A percentile compares a stretch with the other conserved stretches of the same genome.
Conservation (phyloP, 2,888 invertebrate species). For the Apantesis nais region DNA sequence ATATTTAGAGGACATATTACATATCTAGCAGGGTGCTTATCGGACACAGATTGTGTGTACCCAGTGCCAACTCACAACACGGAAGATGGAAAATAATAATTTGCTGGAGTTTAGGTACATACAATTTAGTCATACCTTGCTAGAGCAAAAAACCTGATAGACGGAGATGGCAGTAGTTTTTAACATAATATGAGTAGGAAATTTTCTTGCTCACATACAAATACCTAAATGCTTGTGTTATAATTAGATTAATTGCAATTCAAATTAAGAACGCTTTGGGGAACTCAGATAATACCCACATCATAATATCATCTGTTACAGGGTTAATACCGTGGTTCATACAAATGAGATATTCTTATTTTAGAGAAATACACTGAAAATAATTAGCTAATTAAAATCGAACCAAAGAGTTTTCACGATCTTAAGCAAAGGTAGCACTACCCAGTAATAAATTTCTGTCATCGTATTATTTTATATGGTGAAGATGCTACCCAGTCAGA, state of each 20-base stretch:
- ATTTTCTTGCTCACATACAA: slow-evolving; percentile 8
- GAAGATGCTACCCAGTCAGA: not conserved
- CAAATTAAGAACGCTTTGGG: not conserved
- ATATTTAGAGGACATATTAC: slow-evolving; percentile 1
- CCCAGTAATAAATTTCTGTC: no score
- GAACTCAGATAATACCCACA: not conserved
- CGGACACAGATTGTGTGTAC: not conserved
- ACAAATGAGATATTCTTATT: not conserved
- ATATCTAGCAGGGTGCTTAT: slow-evolving; percentile 4
- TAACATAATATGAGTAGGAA: slow-evolving; percentile 4
- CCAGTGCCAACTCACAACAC: slow-evolving; percentile 6
- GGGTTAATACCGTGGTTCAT: no score
- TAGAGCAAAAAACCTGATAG: slow-evolving; percentile 13
- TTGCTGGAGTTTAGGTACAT: slow-evolving; percentile 11
- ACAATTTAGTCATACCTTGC: slow-evolving; percentile 13
- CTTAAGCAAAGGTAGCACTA: not conserved
- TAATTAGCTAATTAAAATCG: not conserved
- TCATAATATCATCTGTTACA: not conserved
- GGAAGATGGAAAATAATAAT: slow-evolving; percentile 12
- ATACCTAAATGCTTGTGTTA: not conserved
- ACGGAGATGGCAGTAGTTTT: not conserved
- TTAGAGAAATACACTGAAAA: not conserved
- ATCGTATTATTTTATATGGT: no score
- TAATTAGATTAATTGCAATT: not conserved
- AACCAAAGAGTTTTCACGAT: not conserved